Evolutionary conservation across 2,797 vertebrate genomes (phyloP).

Genomic region (Phrynocephalus forsythii): DNA sequence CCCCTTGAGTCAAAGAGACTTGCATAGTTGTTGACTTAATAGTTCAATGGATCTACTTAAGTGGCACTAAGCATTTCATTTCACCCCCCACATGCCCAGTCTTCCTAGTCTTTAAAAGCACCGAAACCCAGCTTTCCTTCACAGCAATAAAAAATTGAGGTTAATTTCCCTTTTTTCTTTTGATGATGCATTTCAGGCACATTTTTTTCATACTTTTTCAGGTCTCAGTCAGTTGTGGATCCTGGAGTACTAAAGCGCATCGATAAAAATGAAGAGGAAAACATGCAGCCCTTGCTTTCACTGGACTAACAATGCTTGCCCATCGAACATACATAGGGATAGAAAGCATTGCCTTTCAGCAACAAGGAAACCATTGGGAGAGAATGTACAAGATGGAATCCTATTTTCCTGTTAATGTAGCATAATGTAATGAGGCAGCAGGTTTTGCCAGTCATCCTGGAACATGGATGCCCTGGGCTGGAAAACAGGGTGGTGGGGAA

Average conservation of each 20-base stretch:
- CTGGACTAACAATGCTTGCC: slow-evolving; percentile 86
- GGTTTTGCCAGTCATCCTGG: slow-evolving; percentile 73
- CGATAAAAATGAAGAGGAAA: slow-evolving; percentile 94
- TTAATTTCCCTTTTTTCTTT: slow-evolving; percentile 26
- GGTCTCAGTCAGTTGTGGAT: slow-evolving; percentile 97
- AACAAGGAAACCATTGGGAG: slow-evolving; percentile 66
- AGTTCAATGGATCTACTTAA: too few relatives aligned
- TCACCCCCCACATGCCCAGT: too few relatives aligned
- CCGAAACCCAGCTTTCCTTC: too few relatives aligned
- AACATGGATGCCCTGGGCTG: slow-evolving; percentile 71
- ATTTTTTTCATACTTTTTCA: slow-evolving; percentile 70
- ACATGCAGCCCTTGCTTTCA: slow-evolving; percentile 97
- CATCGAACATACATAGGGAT: slow-evolving; percentile 57
- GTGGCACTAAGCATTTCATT: too few relatives aligned
- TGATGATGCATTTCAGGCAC: neutral
- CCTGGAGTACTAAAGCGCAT: slow-evolving; percentile 93
- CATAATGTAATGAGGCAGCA: slow-evolving; percentile 74
- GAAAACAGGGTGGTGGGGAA: slow-evolving; percentile 63
- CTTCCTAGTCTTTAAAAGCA: too few relatives aligned
- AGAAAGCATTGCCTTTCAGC: slow-evolving; percentile 72
- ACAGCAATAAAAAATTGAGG: too few relatives aligned
- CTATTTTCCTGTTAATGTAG: slow-evolving; percentile 78
- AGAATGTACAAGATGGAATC: slow-evolving; percentile 73
- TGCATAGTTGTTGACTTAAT: too few relatives aligned
- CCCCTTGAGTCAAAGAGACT: too few relatives aligned